Evolutionary conservation across 2,113 vertebrate genomes (phyloP).

Genomic region (Sprattus sprattus): DNA sequence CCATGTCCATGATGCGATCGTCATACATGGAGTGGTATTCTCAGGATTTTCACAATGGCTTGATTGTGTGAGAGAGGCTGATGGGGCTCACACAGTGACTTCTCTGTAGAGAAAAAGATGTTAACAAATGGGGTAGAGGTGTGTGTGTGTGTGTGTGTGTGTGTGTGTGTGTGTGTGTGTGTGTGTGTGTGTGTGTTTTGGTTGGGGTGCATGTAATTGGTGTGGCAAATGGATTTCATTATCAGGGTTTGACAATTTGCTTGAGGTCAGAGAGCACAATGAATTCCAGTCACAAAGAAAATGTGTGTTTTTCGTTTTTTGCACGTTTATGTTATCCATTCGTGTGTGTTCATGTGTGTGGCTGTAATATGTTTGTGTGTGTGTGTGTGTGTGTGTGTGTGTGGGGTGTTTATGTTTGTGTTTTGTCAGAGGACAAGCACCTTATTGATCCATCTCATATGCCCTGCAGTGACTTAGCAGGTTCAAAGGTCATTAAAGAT

Average conservation of each 20-base stretch:
- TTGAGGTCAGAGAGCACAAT: constrained; percentile 5
- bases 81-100: background rate
- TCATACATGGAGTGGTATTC: background rate
- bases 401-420: background rate
- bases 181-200: background rate
- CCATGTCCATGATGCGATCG: background rate
- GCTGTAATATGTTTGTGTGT: background rate
- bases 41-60: background rate
- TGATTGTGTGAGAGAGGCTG: background rate
- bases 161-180: background rate
- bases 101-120: constrained; percentile 6
- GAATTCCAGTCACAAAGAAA: background rate
- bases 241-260: constrained; percentile 10
- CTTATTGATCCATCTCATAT: background rate
- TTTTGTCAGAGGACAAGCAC: background rate
- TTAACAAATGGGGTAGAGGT: background rate
- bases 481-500: constrained; percentile 17
- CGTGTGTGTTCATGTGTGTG: background rate
- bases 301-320: background rate
- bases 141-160: too few species aligned
- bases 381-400: background rate
- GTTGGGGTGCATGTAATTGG: constrained; percentile 22
- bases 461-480: background rate
- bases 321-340: background rate
- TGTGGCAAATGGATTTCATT: constrained; percentile 29